phyloP scores from a whole-genome alignment of 35 echinoderm and acorn worm genomes.

The Amphiura filiformis region DNA sequence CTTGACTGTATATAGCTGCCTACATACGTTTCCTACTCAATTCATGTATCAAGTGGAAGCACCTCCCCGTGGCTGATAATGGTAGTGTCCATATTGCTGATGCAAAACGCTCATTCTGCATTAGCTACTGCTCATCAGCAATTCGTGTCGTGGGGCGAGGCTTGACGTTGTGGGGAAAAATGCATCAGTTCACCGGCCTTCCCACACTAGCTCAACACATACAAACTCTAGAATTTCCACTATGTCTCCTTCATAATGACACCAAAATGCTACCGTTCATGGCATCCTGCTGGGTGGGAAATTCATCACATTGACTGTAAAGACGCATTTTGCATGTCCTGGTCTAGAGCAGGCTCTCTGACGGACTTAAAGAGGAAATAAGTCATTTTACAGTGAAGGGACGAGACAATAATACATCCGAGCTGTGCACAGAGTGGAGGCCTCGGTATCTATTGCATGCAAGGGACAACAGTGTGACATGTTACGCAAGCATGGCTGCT shows the following conservation, averaged over 20 bases:
- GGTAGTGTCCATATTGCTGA: neutral
- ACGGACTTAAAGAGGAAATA: neutral
- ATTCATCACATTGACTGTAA: neutral
- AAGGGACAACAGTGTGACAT: neutral
- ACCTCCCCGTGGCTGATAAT: neutral
- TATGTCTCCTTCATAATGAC: neutral
- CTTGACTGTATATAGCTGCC: too few relatives aligned
- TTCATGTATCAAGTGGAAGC: neutral
- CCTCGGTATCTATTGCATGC: neutral
- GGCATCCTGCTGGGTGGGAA: neutral
- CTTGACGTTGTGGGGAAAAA: neutral
- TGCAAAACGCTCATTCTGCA: neutral
- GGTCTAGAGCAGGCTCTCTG: neutral
- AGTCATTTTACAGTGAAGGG: neutral
- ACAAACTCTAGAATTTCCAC: neutral
- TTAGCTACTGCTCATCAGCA: neutral
- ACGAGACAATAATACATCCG: neutral
- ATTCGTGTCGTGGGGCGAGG: neutral
- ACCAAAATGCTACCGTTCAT: neutral
- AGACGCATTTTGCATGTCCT: neutral
- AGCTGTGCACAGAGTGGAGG: neutral
- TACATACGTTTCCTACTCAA: too few relatives aligned
- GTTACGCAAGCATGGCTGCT: neutral
- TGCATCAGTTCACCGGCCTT: neutral
- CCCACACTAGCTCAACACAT: neutral